A percentile compares a stretch with the other conserved stretches of the same genome.
These are phyloP conservation scores for Chaunax sp. DNA, from an alignment of 2,797 vertebrate genomes.

Conservation along the genomic window DNA sequence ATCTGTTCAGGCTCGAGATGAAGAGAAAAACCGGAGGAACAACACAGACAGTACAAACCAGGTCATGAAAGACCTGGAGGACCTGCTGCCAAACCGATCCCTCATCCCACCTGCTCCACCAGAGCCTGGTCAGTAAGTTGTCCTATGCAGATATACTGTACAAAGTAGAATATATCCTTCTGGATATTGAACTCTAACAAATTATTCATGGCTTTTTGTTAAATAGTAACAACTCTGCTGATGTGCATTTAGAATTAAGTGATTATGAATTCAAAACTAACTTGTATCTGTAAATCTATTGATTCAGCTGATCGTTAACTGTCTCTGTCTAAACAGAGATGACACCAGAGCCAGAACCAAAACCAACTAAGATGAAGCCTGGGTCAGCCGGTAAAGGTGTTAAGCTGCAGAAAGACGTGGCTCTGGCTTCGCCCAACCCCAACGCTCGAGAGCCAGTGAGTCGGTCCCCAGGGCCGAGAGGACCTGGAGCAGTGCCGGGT, in stretches of 20 bases:
- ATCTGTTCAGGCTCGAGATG: constrained; percentile 87
- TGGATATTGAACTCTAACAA: too few species aligned
- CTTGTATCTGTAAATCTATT: not conserved
- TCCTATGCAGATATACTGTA: not conserved
- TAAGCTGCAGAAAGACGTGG: constrained; percentile 73
- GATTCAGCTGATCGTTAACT: not conserved
- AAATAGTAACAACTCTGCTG: not conserved
- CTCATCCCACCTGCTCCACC: constrained; percentile 61
- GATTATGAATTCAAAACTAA: not conserved
- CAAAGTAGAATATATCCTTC: too few species aligned
- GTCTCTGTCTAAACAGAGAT: constrained; percentile 70
- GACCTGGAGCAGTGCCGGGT: constrained; percentile 57
- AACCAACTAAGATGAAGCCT: constrained; percentile 75
- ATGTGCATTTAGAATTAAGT: not conserved
- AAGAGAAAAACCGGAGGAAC: constrained; percentile 94
- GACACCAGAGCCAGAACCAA: constrained; percentile 51
- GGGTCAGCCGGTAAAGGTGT: constrained; percentile 68
- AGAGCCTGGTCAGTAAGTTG: constrained; percentile 63
- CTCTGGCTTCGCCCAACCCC: constrained; percentile 67
- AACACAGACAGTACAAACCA: constrained; percentile 88
- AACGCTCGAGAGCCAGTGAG: constrained; percentile 68
- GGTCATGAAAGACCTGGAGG: constrained; percentile 87
- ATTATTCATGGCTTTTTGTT: not conserved
- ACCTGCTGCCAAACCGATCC: constrained; percentile 80
- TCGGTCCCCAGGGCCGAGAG: constrained; percentile 60